A percentile compares a stretch with the other conserved stretches of the same genome.
Evolutionary conservation across 2,113 vertebrate species (phyloP).

Genomic region (Sitta europaea): DNA sequence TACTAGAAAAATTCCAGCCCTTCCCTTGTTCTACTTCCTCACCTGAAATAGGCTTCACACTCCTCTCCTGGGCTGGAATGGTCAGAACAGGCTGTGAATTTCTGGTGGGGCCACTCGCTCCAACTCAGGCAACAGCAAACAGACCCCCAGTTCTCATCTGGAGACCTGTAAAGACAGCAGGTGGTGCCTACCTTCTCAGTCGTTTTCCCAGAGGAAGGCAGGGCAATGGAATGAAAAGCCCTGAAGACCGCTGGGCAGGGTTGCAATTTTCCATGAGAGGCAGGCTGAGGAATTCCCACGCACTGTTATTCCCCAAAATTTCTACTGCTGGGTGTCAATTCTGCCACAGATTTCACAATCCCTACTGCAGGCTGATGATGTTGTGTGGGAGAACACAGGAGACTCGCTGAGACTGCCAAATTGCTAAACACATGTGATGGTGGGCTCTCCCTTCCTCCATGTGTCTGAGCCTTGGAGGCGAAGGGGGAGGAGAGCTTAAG

Average conservation of each 20-base stretch:
- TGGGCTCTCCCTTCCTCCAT: background rate
- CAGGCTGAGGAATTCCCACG: background rate
- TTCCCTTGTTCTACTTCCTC: background rate
- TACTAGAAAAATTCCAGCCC: conserved; percentile 5
- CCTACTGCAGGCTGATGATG: background rate
- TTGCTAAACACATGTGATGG: background rate
- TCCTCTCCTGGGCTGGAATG: background rate
- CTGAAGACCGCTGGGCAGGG: background rate
- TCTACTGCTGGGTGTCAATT: background rate
- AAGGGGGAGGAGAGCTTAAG: background rate
- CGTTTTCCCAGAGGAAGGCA: background rate
- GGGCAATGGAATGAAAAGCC: background rate
- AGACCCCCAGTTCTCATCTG: background rate
- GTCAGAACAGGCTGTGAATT: background rate
- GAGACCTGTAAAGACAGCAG: background rate
- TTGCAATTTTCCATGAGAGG: background rate
- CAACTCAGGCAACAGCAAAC: accelerated
- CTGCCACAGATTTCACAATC: background rate
- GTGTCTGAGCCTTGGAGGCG: background rate
- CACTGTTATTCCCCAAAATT: background rate
- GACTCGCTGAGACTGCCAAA: conserved; percentile 19
- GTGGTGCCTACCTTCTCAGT: accelerated
- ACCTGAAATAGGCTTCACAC: background rate
- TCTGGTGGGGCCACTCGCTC: background rate
- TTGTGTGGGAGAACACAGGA: conserved; percentile 19